Evolutionary conservation across 1,140 invertebrate genomes (phyloP).

Genomic region (Lordiphosa clarofinis): DNA sequence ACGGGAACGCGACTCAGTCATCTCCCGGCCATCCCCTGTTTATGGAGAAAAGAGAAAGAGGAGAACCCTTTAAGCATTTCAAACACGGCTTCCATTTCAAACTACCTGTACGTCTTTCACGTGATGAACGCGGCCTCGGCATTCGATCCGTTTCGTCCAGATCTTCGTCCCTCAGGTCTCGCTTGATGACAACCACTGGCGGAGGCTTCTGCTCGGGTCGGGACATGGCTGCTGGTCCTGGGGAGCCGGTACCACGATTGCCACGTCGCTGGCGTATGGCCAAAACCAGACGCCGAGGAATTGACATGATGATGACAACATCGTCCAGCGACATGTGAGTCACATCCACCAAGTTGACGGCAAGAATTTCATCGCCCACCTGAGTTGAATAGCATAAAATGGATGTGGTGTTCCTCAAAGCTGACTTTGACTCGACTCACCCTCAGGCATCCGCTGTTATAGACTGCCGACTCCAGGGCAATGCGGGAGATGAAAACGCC

Average conservation of each 20-base stretch:
- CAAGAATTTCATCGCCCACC: slow-evolving; percentile 99
- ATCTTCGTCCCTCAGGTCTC: slow-evolving; percentile 93
- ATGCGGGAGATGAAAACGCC: slow-evolving; percentile 99
- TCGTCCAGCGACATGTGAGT: slow-evolving; percentile 98
- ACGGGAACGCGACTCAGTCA: slow-evolving; percentile 86
- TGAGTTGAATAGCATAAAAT: slow-evolving; percentile 47
- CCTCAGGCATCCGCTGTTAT: slow-evolving; percentile 96
- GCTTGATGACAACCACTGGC: slow-evolving; percentile 95
- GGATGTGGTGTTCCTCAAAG: neutral
- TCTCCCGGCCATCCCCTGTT: slow-evolving; percentile 86
- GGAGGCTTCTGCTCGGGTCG: slow-evolving; percentile 91
- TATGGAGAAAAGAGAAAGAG: slow-evolving; percentile 17
- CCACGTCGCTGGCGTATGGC: slow-evolving; percentile 90
- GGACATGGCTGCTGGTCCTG: slow-evolving; percentile 82
- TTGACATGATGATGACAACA: slow-evolving; percentile 99
- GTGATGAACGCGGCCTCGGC: slow-evolving; percentile 79
- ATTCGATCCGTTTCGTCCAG: slow-evolving; percentile 81
- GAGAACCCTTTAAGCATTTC: slow-evolving; percentile 55
- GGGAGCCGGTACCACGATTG: slow-evolving; percentile 84
- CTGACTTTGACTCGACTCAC: slow-evolving; percentile 73
- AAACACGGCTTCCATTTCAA: slow-evolving; percentile 57
- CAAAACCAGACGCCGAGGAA: slow-evolving; percentile 95
- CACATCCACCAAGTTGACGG: slow-evolving; percentile 98
- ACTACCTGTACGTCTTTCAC: slow-evolving; percentile 81
- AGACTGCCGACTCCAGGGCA: slow-evolving; percentile 96